Evolutionary conservation across 2,888 invertebrate species (phyloP).

Genomic region (Heteromyza rotundicornis): DNA sequence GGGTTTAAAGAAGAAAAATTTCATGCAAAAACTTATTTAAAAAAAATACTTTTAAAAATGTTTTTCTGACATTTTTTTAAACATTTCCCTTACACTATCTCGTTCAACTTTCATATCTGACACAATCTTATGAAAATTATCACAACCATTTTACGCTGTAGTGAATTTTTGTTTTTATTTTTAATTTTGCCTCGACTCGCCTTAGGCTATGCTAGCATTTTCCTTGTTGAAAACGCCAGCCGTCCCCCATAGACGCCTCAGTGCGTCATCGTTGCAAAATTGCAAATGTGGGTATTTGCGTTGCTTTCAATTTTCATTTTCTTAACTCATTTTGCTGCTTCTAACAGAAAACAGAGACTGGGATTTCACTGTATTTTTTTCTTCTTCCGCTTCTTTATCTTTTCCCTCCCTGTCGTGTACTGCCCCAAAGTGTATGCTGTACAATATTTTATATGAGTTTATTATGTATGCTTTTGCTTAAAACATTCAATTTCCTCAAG

Average conservation of each 20-base stretch:
- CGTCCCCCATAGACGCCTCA: background rate
- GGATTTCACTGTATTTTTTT: background rate
- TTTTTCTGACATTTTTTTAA: too few species aligned
- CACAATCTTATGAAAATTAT: background rate
- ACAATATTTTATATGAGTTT: constrained; percentile 53
- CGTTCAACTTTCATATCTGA: too few species aligned
- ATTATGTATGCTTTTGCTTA: constrained; percentile 49
- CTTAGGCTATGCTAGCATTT: constrained; percentile 12
- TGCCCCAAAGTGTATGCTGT: constrained; percentile 36
- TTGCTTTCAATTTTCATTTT: constrained; percentile 15
- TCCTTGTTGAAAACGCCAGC: constrained; percentile 1
- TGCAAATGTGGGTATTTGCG: constrained; percentile 22
- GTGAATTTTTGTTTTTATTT: background rate
- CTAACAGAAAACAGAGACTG: background rate
- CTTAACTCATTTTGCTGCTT: constrained; percentile 4
- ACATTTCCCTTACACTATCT: too few species aligned
- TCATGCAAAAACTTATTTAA: too few species aligned
- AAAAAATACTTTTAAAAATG: too few species aligned
- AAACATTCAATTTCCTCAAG: constrained; percentile 55
- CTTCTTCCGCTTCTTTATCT: background rate
- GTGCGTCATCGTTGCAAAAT: constrained; percentile 1
- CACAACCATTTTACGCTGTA: background rate
- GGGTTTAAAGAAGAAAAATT: too few species aligned
- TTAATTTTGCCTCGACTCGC: constrained; percentile 11
- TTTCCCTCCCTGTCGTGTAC: constrained; percentile 12